Base-by-base conservation (phyloP, 2,113 vertebrate species). In the Lathamus discolor region DNA sequence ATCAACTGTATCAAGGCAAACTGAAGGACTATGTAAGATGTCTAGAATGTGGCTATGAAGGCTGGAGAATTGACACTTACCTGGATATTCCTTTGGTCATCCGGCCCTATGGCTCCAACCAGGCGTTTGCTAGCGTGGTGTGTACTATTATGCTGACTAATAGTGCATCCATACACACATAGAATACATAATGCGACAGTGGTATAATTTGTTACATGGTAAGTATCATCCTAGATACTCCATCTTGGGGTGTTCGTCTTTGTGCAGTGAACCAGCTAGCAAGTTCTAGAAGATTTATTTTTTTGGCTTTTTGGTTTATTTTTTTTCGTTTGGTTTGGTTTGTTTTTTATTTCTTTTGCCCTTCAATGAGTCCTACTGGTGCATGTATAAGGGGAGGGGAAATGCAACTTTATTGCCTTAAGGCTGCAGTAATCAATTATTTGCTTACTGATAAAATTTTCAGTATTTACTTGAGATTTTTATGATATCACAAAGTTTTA, bases 11-110 rank as follows among this genome's bases (percentile, higher is more conserved):
- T 97, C 99, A 99, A 98, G 99, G 99, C 91, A 99, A 99, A 92
- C 98, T 99, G 97, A 99, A 99, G 98, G 99, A 99, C 98, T 99
- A 99, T 77, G 99, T 99, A 48, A 98, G 99, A 54, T 99, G 99
- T 96, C 98, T 99, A 86, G 99, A 99, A 97, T 99, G 99, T 93
- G 99, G 99, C 93, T 99, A 99, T 52, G 99, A 99, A 97, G 99
- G 99, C 96, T 99, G 99, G 99, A 98, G 99, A 96, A 99, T 99
- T 41, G 99, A 99, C 97, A 99, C 99, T 0, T 99, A 99, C 95
- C 98, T 99, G 98, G 99, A 99, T 98, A 99, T 99, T 98, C 99
- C 99, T 44, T 97, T 99, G 96, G 99, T 99, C 94, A 99, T 99
- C 98, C 98, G 99, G 95, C 99, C 99, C 31, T 99, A 99, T 13